Base-by-base conservation (phyloP, 2,113 vertebrate species). In the Rhizomys pruinosus region DNA sequence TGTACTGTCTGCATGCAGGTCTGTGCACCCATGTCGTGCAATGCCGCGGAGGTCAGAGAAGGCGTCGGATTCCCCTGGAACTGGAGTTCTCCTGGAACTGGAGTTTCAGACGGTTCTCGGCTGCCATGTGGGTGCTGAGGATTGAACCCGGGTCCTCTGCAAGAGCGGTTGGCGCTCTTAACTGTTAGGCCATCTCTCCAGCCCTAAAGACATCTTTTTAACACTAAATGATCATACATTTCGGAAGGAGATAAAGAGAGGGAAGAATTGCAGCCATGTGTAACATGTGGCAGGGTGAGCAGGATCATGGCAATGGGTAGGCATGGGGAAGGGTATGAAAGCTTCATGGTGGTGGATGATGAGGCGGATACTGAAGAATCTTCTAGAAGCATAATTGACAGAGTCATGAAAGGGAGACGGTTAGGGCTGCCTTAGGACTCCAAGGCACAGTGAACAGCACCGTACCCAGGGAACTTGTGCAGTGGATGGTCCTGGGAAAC, bases 211-310 rank as follows among this genome's bases (percentile, higher is more conserved):
- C n/a, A n/a, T n/a, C 32, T n/a, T 74, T 92, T 79, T 69, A 84
- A 89, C 47, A 78, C 55, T 9, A 86, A 94, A 64, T 52, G n/a
- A n/a, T 89, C 1, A 23, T 82, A 73, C 19, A n/a, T 78, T 90
- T 86, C 37, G 39, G 10, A 72, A 66, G 34, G 63, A 84, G 39
- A 68, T 3, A 64, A 68, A 57, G 27, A 76, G 22, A 61, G 95
- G 42, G 59, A 59, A 47, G 59, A 59, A 17, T 89, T 12, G 7
- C n/a, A 9, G n/a, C 52, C 55, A 72, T 71, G 37, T 42, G n/a
- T 79, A 59, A 68, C n/a, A 1, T 63, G 37, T 71, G 71, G 19
- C 27, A 52, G 10, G 23, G 3, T 63, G 9, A 86, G 23, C 20
- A 34, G 81, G 25, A 7, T 17, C 71, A 17, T 1, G 42, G 3